A percentile compares a stretch with the other conserved stretches of the same genome.
These are phyloP conservation scores for Euwallacea fornicatus DNA, from an alignment of 1,140 invertebrate genomes.

Conservation along the genomic window DNA sequence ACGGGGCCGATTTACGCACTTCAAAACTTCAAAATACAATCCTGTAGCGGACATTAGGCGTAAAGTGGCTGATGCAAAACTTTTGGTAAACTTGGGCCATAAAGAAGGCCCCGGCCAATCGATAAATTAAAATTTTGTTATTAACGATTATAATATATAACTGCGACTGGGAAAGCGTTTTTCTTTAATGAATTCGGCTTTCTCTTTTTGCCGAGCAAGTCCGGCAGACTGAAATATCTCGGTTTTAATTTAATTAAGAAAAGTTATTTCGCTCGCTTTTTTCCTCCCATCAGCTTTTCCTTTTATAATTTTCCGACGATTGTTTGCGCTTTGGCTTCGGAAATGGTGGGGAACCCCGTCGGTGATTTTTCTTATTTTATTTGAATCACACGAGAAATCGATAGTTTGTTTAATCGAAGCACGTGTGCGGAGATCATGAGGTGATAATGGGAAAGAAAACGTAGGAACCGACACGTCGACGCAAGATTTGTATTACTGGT, in stretches of 20 bases:
- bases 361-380: too few species aligned
- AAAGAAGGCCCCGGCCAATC: slow-evolving; percentile 43
- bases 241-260: slow-evolving; percentile 51
- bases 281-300: slow-evolving; percentile 7
- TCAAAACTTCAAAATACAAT: background rate
- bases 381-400: too few species aligned
- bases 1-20: background rate
- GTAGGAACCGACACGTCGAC: too few species aligned
- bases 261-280: slow-evolving; percentile 44
- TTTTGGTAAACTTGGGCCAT: slow-evolving; percentile 40
- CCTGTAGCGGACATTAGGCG: slow-evolving; percentile 8
- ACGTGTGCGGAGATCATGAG: too few species aligned
- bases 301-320: slow-evolving; percentile 21
- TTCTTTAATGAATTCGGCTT: slow-evolving; percentile 50
- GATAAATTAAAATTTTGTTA: slow-evolving; percentile 52
- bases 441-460: too few species aligned
- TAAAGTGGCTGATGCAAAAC: slow-evolving; percentile 11
- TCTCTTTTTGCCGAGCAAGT: slow-evolving; percentile 15
- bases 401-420: too few species aligned
- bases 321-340: slow-evolving; percentile 20
- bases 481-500: too few species aligned
- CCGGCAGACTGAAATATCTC: slow-evolving; percentile 41
- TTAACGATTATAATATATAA: slow-evolving; percentile 53
- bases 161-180: slow-evolving; percentile 45
- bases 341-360: too few species aligned